Evolutionary conservation across 2,888 invertebrate species (phyloP).

Genomic region (Galerucella pusilla): DNA sequence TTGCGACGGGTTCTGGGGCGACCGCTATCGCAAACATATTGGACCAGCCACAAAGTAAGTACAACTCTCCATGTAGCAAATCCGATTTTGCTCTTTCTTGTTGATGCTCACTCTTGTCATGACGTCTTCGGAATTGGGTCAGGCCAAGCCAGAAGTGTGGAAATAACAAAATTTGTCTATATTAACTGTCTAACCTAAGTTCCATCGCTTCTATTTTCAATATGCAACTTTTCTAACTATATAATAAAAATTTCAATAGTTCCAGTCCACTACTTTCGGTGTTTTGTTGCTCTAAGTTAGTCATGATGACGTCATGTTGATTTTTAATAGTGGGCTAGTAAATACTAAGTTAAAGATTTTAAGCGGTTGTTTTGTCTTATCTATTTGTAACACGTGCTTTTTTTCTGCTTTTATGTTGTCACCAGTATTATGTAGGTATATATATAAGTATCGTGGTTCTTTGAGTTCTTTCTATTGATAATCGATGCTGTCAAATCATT

Average conservation of each 20-base stretch:
- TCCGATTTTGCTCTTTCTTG: slow-evolving; percentile 4
- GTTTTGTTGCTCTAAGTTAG: slow-evolving; percentile 6
- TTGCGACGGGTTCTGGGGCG: slow-evolving; percentile 63
- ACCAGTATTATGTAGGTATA: neutral
- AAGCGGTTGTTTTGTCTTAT: neutral
- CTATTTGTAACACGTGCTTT: slow-evolving; percentile 6
- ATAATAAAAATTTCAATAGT: neutral
- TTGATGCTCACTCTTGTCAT: slow-evolving; percentile 15
- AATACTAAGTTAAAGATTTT: slow-evolving; percentile 9
- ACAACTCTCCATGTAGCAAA: slow-evolving; percentile 18
- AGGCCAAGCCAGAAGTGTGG: slow-evolving; percentile 36
- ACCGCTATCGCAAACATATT: slow-evolving; percentile 64
- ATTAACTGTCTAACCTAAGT: neutral
- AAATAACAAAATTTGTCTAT: slow-evolving; percentile 14
- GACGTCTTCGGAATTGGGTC: slow-evolving; percentile 47
- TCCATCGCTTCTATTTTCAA: neutral
- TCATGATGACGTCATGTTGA: slow-evolving; percentile 25
- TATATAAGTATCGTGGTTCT: neutral
- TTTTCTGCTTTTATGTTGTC: neutral
- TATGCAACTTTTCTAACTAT: neutral
- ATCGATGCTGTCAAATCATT: slow-evolving; percentile 25
- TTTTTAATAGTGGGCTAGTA: neutral
- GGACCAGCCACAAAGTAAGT: slow-evolving; percentile 65
- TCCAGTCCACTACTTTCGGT: neutral
- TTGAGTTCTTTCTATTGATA: slow-evolving; percentile 22